phyloP scores from a whole-genome alignment of 2,888 invertebrate genomes.

The Anthrax anthrax region DNA sequence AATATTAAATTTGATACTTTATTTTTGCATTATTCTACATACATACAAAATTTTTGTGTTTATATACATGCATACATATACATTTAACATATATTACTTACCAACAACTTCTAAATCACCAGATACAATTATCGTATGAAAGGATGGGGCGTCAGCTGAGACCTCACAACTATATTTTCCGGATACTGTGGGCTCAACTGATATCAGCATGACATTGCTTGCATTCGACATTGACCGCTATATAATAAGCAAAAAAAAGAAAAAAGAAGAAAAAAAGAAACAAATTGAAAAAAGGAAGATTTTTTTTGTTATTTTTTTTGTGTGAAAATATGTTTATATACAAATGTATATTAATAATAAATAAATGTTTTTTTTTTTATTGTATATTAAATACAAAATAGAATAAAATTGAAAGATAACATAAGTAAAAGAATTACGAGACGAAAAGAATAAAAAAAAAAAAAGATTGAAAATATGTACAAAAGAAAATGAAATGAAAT shows the following conservation, averaged over 20 bases:
- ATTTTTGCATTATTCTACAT: too few species aligned
- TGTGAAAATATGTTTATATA: too few species aligned
- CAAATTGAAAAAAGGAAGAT: slow-evolving; percentile 1
- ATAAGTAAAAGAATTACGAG: too few species aligned
- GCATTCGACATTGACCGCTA: slow-evolving; percentile 13
- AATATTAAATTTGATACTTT: too few species aligned
- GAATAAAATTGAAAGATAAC: too few species aligned
- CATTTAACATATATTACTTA: slow-evolving; percentile 9
- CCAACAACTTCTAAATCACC: slow-evolving; percentile 13
- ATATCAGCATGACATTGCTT: slow-evolving; percentile 10
- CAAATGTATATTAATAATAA: too few species aligned
- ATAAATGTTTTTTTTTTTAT: background rate
- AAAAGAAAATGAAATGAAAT: too few species aligned
- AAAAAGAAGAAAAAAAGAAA: slow-evolving; percentile 4
- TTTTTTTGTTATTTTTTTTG: too few species aligned
- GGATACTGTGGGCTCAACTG: slow-evolving; percentile 9
- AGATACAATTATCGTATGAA: slow-evolving; percentile 11
- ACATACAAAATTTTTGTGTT: background rate
- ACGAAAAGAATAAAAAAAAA: too few species aligned
- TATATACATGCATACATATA: background rate
- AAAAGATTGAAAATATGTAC: too few species aligned
- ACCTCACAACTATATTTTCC: slow-evolving; percentile 14
- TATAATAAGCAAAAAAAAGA: background rate
- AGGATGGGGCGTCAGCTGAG: slow-evolving; percentile 13
- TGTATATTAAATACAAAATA: background rate